Evolutionary conservation across 2,113 vertebrate genomes (phyloP).

Genomic region (human (Homo sapiens)): GRCh38 chr13:86857501-86858000

Average conservation of each 20-base stretch:
- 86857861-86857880: background rate
- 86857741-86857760: background rate
- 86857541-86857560: background rate
- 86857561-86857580: background rate
- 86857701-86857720: background rate
- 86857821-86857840: background rate
- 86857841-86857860: background rate
- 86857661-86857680: background rate
- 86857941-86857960: background rate
- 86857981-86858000: background rate
- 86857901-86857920: background rate
- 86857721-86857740: background rate
- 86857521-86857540: background rate
- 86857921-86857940: background rate
- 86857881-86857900: background rate
- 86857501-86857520: background rate
- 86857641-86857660: background rate
- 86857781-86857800: rapidly evolving
- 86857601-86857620: background rate
- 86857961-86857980: background rate
- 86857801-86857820: background rate
- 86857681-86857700: background rate
- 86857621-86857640: background rate
- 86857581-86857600: background rate
- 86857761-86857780: background rate